phyloP scores from a whole-genome alignment of 2,113 vertebrate genomes.

The Tupaia tana region DNA sequence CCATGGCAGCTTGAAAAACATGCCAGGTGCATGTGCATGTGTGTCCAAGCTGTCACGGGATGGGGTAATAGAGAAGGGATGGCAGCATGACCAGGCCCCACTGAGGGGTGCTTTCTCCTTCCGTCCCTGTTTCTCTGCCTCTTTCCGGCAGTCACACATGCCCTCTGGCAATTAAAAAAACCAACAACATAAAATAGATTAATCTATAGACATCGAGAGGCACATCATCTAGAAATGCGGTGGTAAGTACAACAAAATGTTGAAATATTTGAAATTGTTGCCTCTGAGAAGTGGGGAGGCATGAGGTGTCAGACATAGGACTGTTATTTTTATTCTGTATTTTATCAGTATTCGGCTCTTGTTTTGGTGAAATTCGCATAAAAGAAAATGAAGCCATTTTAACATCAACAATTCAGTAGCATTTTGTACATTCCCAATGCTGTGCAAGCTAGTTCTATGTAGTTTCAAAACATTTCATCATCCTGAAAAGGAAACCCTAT shows the following conservation, averaged over 20 bases:
- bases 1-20: too few species aligned
- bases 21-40: too few species aligned
- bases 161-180: too few species aligned
- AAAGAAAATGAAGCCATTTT: not conserved
- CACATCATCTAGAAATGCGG: not conserved
- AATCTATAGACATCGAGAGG: not conserved
- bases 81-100: too few species aligned
- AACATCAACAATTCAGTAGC: not conserved
- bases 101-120: too few species aligned
- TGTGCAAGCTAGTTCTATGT: not conserved
- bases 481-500: not conserved
- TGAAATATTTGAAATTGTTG: not conserved
- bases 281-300: not conserved
- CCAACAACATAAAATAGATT: not conserved
- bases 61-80: too few species aligned
- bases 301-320: not conserved
- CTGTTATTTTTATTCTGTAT: not conserved
- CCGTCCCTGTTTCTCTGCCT: too few species aligned
- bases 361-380: not conserved
- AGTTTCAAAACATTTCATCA: not conserved
- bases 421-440: not conserved
- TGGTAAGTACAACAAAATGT: not conserved
- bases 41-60: too few species aligned
- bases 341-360: not conserved
- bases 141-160: too few species aligned